These are phyloP conservation scores for Brachymystax lenok DNA, from an alignment of 2,797 vertebrate species.

Conservation along the genomic window DNA sequence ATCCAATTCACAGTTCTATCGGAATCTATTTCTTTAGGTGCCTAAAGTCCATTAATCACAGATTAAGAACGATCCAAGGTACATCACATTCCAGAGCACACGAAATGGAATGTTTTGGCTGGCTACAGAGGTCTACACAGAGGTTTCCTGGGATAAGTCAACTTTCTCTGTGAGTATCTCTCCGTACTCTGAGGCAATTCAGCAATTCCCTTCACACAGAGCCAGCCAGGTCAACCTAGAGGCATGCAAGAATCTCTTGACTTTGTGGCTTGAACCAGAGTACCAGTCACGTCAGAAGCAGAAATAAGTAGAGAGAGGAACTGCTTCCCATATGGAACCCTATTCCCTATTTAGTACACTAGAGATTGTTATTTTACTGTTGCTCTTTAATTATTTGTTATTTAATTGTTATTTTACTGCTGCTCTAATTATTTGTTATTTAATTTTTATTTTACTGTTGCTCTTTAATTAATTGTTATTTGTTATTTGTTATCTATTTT, in stretches of 20 bases:
- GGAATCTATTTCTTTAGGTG: not conserved
- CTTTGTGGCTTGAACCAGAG: conserved; percentile 1
- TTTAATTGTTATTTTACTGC: too few relatives aligned
- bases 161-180: not conserved
- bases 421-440: too few relatives aligned
- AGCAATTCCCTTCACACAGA: not conserved
- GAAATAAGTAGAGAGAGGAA: not conserved
- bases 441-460: too few relatives aligned
- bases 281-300: conserved; percentile 7
- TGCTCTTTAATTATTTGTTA: too few relatives aligned
- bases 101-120: not conserved
- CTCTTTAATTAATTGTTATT: too few relatives aligned
- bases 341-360: not conserved
- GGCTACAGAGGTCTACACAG: not conserved
- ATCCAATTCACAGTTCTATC: not conserved
- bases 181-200: not conserved
- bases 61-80: not conserved
- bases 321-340: not conserved
- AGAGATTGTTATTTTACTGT: not conserved
- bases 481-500: too few relatives aligned
- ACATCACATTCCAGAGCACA: not conserved
- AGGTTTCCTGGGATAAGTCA: not conserved
- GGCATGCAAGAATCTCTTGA: conserved; percentile 42
- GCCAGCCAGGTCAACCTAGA: not conserved
- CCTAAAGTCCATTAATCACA: not conserved